These are phyloP conservation scores for Pachycephala philippinensis DNA, from an alignment of 2,113 vertebrate species.

Conservation along the genomic window DNA sequence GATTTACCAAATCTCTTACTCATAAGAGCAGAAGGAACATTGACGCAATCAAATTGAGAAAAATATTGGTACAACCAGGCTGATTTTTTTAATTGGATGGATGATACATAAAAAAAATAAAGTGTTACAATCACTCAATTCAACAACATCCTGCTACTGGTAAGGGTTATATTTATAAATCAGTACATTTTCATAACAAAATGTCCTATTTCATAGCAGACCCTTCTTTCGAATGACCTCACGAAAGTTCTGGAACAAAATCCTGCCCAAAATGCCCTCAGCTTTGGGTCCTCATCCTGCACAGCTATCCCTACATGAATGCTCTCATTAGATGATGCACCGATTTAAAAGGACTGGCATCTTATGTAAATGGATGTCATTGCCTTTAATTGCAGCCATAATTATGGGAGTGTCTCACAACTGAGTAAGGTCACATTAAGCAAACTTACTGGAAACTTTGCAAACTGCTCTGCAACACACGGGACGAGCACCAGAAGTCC, in stretches of 20 bases:
- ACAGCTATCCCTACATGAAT: background rate
- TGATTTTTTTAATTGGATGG: background rate
- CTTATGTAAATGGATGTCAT: constrained; percentile 22
- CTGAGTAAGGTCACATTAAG: constrained; percentile 37
- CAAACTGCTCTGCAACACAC: background rate
- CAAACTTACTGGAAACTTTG: constrained; percentile 47
- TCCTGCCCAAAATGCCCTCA: background rate
- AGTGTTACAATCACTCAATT: background rate
- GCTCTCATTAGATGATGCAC: constrained; percentile 39
- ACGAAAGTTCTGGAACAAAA: background rate
- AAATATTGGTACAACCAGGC: background rate
- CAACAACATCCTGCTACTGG: background rate
- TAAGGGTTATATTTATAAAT: background rate
- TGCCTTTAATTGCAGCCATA: constrained; percentile 49
- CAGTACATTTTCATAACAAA: background rate
- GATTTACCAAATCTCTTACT: constrained; percentile 26
- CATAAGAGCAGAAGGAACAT: background rate
- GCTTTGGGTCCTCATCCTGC: background rate
- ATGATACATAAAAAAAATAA: background rate
- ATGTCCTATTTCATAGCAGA: background rate
- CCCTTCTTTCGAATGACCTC: background rate
- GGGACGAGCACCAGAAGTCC: background rate
- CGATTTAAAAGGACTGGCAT: background rate
- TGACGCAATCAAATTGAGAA: constrained; percentile 4
- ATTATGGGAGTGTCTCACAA: constrained; percentile 30